phyloP scores from a whole-genome alignment of 2,888 invertebrate genomes.

The Tetranychus piercei region DNA sequence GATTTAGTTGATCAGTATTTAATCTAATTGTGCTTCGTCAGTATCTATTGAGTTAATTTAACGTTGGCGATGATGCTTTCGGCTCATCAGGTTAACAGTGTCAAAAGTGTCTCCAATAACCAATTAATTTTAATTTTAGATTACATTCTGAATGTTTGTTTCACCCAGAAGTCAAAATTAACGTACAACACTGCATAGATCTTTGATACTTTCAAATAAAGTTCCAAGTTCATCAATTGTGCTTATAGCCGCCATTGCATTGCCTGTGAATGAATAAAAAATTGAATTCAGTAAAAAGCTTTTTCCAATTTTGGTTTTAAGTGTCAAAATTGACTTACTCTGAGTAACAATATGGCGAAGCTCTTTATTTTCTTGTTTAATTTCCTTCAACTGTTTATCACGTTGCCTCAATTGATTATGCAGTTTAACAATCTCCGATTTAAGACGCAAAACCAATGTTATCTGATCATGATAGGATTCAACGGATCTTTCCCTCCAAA shows the following conservation, averaged over 20 bases:
- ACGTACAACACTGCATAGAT: background rate
- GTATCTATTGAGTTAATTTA: no score
- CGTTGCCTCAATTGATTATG: background rate
- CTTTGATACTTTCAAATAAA: background rate
- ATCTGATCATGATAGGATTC: background rate
- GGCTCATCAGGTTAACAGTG: no score
- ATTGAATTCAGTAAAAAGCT: background rate
- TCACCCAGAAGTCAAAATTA: background rate
- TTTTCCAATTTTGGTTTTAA: no score
- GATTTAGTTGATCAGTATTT: no score
- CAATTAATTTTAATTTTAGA: no score
- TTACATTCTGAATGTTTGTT: no score
- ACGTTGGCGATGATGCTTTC: no score
- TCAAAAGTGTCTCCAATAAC: no score
- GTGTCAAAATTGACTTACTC: background rate
- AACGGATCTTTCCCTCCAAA: background rate
- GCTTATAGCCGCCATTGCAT: background rate
- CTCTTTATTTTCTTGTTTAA: background rate
- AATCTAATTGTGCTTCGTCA: no score
- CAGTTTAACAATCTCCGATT: background rate
- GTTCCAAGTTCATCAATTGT: background rate
- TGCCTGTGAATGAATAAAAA: background rate
- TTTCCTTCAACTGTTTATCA: background rate
- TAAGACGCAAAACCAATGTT: background rate
- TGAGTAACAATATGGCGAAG: background rate